Evolutionary conservation across 2,113 vertebrate species (phyloP).

Genomic region (Balaeniceps rex): DNA sequence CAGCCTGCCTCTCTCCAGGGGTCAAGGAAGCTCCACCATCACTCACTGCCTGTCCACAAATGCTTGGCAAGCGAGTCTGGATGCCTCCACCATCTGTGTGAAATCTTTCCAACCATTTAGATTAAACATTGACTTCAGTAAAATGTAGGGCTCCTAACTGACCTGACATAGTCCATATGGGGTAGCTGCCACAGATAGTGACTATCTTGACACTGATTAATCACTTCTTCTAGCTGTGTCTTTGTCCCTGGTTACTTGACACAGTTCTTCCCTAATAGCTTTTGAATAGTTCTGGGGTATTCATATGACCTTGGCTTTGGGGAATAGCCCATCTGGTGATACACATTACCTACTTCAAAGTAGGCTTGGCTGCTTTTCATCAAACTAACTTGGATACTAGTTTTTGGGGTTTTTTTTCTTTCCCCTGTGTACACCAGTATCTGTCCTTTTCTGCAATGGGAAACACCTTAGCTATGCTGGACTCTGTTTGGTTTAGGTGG

Average conservation of each 20-base stretch:
- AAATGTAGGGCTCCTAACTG: slow-evolving; percentile 45
- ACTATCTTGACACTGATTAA: slow-evolving; percentile 60
- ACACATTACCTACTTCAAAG: not conserved
- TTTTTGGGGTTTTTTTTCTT: not conserved
- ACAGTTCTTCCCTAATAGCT: slow-evolving; percentile 63
- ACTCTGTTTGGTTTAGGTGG: not conserved
- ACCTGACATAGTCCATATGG: slow-evolving; percentile 44
- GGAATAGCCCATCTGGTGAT: slow-evolving; percentile 9
- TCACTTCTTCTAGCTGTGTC: slow-evolving; percentile 9
- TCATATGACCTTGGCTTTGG: slow-evolving; percentile 7
- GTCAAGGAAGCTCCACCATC: not conserved
- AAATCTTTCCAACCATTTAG: slow-evolving; percentile 23
- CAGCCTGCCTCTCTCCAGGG: not conserved
- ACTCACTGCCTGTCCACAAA: not conserved
- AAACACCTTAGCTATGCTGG: not conserved
- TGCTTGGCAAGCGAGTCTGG: not conserved
- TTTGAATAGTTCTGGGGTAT: slow-evolving; percentile 35
- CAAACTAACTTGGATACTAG: not conserved
- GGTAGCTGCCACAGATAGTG: slow-evolving; percentile 53
- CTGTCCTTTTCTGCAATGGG: not conserved
- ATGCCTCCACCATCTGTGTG: slow-evolving; percentile 30
- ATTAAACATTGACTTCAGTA: not conserved
- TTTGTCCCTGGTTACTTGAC: slow-evolving; percentile 54
- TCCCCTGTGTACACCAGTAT: not conserved
- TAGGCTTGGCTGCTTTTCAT: not conserved